phyloP scores from a whole-genome alignment of 53 echinoderm and acorn worm genomes.

The Holothuria scabra region DNA sequence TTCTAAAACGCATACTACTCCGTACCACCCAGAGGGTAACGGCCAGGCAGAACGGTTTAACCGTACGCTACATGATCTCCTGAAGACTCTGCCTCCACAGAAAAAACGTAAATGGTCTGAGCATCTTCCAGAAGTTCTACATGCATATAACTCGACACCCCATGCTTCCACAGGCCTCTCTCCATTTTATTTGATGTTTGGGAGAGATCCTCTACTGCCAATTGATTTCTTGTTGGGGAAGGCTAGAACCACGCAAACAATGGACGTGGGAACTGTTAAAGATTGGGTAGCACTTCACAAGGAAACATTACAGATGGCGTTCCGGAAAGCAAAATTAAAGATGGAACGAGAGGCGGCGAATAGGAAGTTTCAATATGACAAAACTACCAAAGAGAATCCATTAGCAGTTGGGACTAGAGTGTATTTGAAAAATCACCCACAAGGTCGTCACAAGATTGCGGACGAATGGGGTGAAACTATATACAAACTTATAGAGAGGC shows the following conservation, averaged over 20 bases:
- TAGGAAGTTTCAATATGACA: conserved; percentile 36
- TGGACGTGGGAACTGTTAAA: not conserved
- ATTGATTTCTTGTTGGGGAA: conserved; percentile 49
- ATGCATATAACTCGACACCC: conserved; percentile 52
- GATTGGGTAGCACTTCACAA: conserved; percentile 35
- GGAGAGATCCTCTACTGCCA: conserved; percentile 55
- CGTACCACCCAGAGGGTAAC: too few relatives aligned
- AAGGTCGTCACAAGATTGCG: conserved; percentile 12
- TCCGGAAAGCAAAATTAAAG: conserved; percentile 49
- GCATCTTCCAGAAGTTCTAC: conserved; percentile 53
- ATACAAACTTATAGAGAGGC: not conserved
- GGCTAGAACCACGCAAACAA: not conserved
- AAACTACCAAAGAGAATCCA: conserved; percentile 11
- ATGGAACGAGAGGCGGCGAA: conserved; percentile 3
- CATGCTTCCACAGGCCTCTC: conserved; percentile 58
- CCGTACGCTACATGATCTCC: conserved; percentile 52
- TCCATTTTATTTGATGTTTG: conserved; percentile 66
- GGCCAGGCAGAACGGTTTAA: conserved; percentile 70
- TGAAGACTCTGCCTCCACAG: conserved; percentile 40
- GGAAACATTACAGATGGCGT: conserved; percentile 3
- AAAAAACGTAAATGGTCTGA: conserved; percentile 62
- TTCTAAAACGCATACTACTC: conserved; percentile 55
- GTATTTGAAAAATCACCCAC: conserved; percentile 21
- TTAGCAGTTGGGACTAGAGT: not conserved
- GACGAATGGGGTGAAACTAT: conserved; percentile 20